Conservation (phyloP, 2,113 vertebrate species). For the Microtus pennsylvanicus region DNA sequence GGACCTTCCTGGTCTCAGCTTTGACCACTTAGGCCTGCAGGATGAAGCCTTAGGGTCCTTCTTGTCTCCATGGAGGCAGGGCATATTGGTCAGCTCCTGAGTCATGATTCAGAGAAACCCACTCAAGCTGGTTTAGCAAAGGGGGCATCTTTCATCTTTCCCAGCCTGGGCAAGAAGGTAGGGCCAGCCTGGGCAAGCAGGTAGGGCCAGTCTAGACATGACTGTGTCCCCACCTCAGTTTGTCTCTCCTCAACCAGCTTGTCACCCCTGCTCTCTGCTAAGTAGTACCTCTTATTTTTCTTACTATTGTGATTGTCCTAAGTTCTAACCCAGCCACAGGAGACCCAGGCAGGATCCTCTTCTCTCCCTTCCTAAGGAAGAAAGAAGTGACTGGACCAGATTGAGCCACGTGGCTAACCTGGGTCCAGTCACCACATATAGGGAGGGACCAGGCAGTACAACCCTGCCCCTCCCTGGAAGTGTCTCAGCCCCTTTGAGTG, state of each 20-base stretch:
- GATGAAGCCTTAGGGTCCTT: neutral
- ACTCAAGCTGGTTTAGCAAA: neutral
- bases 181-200: neutral
- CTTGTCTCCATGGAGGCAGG: neutral
- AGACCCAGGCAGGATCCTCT: neutral
- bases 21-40: neutral
- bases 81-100: neutral
- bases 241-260: neutral
- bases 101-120: neutral
- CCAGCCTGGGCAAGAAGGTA: neutral
- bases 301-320: neutral
- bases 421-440: accelerated
- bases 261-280: neutral
- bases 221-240: neutral
- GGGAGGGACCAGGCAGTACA: neutral
- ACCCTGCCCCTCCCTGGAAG: accelerated
- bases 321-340: neutral
- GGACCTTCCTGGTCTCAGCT: neutral
- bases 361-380: neutral
- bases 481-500: no score
- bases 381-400: neutral
- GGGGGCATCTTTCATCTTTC: neutral
- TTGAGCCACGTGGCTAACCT: accelerated
- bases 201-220: neutral
- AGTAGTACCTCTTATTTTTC: neutral